Conservation (phyloP, 2,888 invertebrate species). For the Campaea margaritaria region DNA sequence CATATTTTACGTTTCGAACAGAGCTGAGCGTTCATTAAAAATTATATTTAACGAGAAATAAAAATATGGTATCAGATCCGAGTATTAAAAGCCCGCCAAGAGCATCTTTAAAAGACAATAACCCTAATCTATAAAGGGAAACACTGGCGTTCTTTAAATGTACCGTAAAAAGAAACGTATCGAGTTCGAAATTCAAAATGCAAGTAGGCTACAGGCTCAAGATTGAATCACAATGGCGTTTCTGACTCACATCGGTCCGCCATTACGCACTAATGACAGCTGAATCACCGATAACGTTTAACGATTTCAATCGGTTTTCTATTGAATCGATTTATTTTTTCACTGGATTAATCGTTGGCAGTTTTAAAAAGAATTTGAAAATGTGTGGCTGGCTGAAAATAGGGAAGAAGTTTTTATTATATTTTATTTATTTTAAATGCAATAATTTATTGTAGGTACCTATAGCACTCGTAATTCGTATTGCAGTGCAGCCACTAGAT, state of each 20-base stretch:
- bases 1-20: neutral
- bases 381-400: constrained; percentile 2
- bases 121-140: constrained; percentile 28
- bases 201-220: constrained; percentile 35
- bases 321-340: constrained; percentile 44
- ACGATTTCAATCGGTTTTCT: constrained; percentile 44
- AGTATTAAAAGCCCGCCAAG: constrained; percentile 11
- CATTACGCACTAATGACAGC: constrained; percentile 47
- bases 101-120: constrained; percentile 26
- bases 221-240: constrained; percentile 44
- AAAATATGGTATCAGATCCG: neutral
- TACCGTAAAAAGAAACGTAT: constrained; percentile 27
- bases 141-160: constrained; percentile 18
- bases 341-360: constrained; percentile 35
- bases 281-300: constrained; percentile 49
- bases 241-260: constrained; percentile 43
- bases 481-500: too few species aligned
- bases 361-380: constrained; percentile 28
- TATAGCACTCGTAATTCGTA: too few species aligned
- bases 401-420: neutral
- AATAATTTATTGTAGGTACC: too few species aligned
- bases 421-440: neutral
- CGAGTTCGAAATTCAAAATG: constrained; percentile 34
- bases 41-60: neutral
- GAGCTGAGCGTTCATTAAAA: neutral